phyloP scores from a whole-genome alignment of 2,888 invertebrate species.

The Thereva unica region DNA sequence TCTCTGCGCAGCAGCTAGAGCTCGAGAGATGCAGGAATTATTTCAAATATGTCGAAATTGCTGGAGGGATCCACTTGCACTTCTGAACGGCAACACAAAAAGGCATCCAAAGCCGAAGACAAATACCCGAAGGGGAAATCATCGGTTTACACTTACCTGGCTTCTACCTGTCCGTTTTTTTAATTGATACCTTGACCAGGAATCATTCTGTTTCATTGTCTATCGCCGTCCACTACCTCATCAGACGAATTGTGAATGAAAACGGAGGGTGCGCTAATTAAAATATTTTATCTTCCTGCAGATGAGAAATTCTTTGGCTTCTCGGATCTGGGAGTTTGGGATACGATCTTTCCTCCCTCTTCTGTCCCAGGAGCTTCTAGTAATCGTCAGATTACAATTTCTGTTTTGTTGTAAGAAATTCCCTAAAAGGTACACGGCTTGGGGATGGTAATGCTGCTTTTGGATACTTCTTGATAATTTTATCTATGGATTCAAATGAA shows the following conservation, averaged over 20 bases:
- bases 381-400: too few species aligned
- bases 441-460: too few species aligned
- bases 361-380: too few species aligned
- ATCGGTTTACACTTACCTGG: slow-evolving; percentile 9
- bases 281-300: slow-evolving; percentile 31
- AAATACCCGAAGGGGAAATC: neutral
- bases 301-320: neutral
- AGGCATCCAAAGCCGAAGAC: slow-evolving; percentile 8
- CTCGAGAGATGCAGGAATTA: neutral
- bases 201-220: slow-evolving; percentile 24
- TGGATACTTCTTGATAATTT: too few species aligned
- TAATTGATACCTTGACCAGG: slow-evolving; percentile 23
- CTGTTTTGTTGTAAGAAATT: too few species aligned
- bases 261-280: slow-evolving; percentile 36
- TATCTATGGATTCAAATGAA: too few species aligned
- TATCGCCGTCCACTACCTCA: slow-evolving; percentile 12
- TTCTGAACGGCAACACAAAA: neutral
- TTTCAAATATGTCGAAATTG: slow-evolving; percentile 7
- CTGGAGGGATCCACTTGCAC: slow-evolving; percentile 10
- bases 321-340: slow-evolving; percentile 14
- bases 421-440: too few species aligned
- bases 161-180: slow-evolving; percentile 24
- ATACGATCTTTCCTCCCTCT: too few species aligned
- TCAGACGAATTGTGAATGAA: slow-evolving; percentile 35
- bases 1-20: too few species aligned